phyloP scores from a whole-genome alignment of 2,113 vertebrate species.

The Diadophis punctatus region DNA sequence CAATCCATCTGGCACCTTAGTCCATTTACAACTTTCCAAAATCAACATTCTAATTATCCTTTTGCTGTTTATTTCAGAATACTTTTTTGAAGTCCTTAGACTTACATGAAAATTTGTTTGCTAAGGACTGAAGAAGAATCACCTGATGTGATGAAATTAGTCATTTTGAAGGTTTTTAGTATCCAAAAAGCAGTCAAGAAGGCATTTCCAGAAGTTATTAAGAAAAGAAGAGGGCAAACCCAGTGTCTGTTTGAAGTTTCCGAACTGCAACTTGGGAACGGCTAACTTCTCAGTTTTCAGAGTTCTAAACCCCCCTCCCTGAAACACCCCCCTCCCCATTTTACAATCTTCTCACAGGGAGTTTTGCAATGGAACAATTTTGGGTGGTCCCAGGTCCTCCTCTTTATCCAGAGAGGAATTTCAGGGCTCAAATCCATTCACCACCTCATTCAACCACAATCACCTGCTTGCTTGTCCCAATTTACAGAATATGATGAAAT shows the following conservation, averaged over 20 bases:
- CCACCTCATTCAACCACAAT: background rate
- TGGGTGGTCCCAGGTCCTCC: background rate
- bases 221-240: background rate
- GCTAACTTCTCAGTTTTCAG: background rate
- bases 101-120: background rate
- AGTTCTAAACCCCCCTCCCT: background rate
- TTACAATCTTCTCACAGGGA: background rate
- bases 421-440: background rate
- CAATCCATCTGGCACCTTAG: background rate
- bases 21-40: background rate
- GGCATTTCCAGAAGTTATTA: background rate
- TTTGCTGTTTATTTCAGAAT: background rate
- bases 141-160: background rate
- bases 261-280: background rate
- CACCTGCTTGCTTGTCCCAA: background rate
- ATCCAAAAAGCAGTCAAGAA: background rate
- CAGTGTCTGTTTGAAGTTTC: background rate
- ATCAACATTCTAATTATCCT: background rate
- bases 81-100: background rate
- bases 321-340: background rate
- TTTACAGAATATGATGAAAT: constrained; percentile 7
- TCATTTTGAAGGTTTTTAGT: background rate
- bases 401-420: background rate
- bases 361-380: background rate
- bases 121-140: background rate